Base-by-base conservation (phyloP, 2,113 vertebrate genomes). In the rabbit (Oryctolagus cuniculus) region DNA sequence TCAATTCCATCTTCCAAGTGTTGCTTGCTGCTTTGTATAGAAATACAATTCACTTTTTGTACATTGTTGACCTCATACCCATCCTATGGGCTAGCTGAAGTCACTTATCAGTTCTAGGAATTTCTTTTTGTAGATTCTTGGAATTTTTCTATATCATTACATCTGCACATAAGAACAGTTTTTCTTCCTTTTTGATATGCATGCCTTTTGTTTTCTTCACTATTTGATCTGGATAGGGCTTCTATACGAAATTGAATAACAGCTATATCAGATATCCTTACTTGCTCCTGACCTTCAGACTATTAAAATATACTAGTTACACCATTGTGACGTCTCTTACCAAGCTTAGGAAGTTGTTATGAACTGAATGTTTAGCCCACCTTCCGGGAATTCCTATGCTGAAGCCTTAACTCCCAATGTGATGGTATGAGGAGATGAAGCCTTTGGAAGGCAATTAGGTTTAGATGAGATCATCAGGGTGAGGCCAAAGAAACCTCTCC, bases 1-100 rank as follows among this genome's bases (percentile, higher is more conserved):
- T 69, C 82, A 82, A 90, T 82, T 93, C 69, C 6, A 82, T 16
- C 27, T 44, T 84, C 21, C 55, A 77, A 63, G n/a, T 91, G 25
- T 61, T 49, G 34, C 75, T 31, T 82, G 53, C 31, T 83, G 78
- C 12, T 44, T 44, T 85, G 73, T 89, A 80, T 22, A 90, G 69
- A 90, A 81, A 73, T 51, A 81, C 25, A 89, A 64, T 75, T 78
- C 22, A n/a, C 21, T 72, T 72, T 80, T 67, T 79, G 17, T 66
- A 63, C 7, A 44, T 44, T 74, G 12, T 58, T 95, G 63, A 78
- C 13, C 38, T 82, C 55, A 58, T 16, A 58, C 81, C 12, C 64
- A 66, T 73, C 36, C 27, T 81, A 10, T 81, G 55, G n/a, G 19
- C 58, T 74, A 82, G 27, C 27, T 74, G 27, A 82, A 75, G 34